These are phyloP conservation scores for Laticauda laticaudata DNA, from an alignment of 2,113 vertebrate genomes.

Conservation along the genomic window DNA sequence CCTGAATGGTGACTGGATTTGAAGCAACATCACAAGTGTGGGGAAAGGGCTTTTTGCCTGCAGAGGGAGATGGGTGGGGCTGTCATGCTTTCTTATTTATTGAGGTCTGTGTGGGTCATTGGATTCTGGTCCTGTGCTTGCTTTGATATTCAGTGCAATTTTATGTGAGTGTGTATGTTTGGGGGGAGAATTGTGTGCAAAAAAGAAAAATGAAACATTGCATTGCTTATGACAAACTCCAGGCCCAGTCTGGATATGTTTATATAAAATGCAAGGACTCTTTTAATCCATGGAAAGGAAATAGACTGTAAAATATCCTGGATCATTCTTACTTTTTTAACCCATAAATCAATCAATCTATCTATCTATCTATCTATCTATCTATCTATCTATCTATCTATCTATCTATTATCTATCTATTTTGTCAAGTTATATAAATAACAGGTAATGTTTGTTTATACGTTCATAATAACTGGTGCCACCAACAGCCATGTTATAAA, in stretches of 20 bases:
- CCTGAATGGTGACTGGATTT: not conserved
- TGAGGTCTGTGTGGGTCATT: not conserved
- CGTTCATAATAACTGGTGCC: too few species aligned
- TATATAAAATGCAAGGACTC: not conserved
- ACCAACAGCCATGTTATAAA: too few species aligned
- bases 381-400: too few species aligned
- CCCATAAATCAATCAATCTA: not conserved
- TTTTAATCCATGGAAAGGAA: not conserved
- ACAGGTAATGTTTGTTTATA: too few species aligned
- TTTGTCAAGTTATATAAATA: too few species aligned
- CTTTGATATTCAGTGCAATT: not conserved
- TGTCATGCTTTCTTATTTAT: not conserved
- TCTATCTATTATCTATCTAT: too few species aligned
- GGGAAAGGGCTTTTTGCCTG: not conserved
- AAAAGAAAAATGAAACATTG: not conserved
- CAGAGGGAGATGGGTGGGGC: not conserved
- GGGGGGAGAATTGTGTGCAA: not conserved
- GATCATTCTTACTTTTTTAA: not conserved
- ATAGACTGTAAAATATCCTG: not conserved
- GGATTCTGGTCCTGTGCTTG: not conserved
- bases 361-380: too few species aligned
- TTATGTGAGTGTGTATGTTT: not conserved
- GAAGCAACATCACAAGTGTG: not conserved
- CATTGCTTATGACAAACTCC: not conserved
- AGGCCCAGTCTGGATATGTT: not conserved